Base-by-base conservation (phyloP, 1,140 invertebrate genomes). In the Ctenoplectra terminalis region DNA sequence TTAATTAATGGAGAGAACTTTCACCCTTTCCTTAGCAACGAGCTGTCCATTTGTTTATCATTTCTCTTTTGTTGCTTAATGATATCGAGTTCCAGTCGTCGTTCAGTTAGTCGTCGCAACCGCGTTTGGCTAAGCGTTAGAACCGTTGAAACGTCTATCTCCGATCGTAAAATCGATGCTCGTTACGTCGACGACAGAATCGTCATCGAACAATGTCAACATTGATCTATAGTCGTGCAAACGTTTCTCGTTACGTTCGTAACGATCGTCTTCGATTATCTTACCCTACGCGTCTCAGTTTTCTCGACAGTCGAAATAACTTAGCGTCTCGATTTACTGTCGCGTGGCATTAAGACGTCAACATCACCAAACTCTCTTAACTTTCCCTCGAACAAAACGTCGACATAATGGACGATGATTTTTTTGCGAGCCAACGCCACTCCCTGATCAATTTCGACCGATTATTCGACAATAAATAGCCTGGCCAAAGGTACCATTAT, bases 171-270 rank as follows among this genome's bases (percentile, higher is more conserved):
- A 31, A 40, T 58, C 43, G 67, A 46, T 29, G 29, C 17, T 60
- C 20, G 20, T 71, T 70, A 78, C 13, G 23, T 13, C 64, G 52
- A 31, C 20, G 31, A 61, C 7, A 37, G 31, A 60, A 48, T 29
- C n/a, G 43, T 71, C 26, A 26, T 23, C 3, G 31, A 58, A 71
- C 26, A 17, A 8, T 37, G 48, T 71, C 76, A 64, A 73, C 64
- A 73, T 81, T 37, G 61, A 81, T 81, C 78, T 29, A n/a, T 20
- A 20, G 2, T 26, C 20, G 46, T 23, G 56, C 46, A 54, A 80
- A 74, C 26, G 29, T 37, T 73, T 52, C 43, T 46, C 70, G 13
- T 29, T 37, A 34, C 46, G 34, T 64, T n/a, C n/a, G n/a, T n/a
- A n/a, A n/a, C n/a, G 37, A 56, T 76, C 46, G 63, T 1, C 9